Conservation (phyloP, 2,888 invertebrate species). For the Leptinotarsa peninsularis region DNA sequence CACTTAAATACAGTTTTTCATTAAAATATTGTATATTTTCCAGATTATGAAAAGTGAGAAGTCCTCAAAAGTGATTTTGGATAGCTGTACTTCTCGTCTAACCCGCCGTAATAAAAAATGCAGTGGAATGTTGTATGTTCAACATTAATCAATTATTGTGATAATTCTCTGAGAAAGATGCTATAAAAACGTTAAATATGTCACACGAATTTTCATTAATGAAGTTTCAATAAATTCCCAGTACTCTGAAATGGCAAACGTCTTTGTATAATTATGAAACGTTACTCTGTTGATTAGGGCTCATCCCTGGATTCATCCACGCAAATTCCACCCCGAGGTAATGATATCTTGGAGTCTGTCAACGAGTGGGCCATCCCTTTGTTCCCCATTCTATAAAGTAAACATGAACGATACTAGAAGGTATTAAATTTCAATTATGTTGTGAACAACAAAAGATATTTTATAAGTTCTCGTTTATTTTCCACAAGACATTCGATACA, state of each 20-base stretch:
- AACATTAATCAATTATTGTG: no score
- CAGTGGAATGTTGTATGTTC: no score
- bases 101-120: no score
- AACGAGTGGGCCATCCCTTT: background rate
- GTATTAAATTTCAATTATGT: conserved; percentile 13
- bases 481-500: conserved; percentile 4
- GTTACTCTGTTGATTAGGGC: background rate
- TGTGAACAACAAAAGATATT: conserved; percentile 4
- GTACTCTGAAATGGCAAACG: background rate
- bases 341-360: conserved; percentile 1
- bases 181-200: no score
- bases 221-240: background rate
- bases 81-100: no score
- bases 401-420: background rate
- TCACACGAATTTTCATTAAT: background rate
- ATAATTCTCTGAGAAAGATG: no score
- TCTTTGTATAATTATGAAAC: background rate
- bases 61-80: no score
- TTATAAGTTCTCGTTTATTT: background rate
- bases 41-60: no score
- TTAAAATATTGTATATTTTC: no score
- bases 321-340: background rate
- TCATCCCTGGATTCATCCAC: background rate
- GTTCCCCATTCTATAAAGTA: background rate
- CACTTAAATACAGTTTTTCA: no score